Conservation (phyloP, 2,888 invertebrate genomes). For the Himalopsyche japonica region DNA sequence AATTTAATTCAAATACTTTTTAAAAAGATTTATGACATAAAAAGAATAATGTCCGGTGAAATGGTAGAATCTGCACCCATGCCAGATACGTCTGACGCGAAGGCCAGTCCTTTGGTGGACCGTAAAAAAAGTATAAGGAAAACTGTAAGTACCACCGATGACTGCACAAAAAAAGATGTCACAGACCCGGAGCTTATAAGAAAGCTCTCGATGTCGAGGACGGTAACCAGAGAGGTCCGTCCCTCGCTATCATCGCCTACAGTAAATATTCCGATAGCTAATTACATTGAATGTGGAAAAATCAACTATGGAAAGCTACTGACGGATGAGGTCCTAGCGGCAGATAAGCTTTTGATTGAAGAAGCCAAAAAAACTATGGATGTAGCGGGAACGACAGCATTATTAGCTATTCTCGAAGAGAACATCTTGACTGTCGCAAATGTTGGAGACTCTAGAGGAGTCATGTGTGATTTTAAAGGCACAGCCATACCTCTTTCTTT, state of each 20-base stretch:
- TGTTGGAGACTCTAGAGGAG: constrained; percentile 95
- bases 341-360: constrained; percentile 80
- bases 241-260: constrained; percentile 55
- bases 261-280: constrained; percentile 59
- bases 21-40: constrained; percentile 74
- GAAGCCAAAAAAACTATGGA: constrained; percentile 78
- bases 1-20: constrained; percentile 80
- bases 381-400: constrained; percentile 87
- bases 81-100: constrained; percentile 39
- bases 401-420: constrained; percentile 85
- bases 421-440: constrained; percentile 88
- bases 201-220: constrained; percentile 65
- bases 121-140: constrained; percentile 70
- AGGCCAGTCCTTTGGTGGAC: constrained; percentile 45
- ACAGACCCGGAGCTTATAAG: constrained; percentile 71
- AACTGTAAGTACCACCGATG: constrained; percentile 64
- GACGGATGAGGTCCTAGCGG: constrained; percentile 84
- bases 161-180: constrained; percentile 62
- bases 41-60: constrained; percentile 68
- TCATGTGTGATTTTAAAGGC: constrained; percentile 90
- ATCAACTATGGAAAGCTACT: constrained; percentile 81
- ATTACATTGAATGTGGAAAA: constrained; percentile 73
- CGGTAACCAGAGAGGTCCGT: constrained; percentile 65
- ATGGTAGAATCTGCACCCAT: constrained; percentile 48
- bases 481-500: constrained; percentile 90